Conservation (phyloP, 1,140 invertebrate species). For the Apis laboriosa region DNA sequence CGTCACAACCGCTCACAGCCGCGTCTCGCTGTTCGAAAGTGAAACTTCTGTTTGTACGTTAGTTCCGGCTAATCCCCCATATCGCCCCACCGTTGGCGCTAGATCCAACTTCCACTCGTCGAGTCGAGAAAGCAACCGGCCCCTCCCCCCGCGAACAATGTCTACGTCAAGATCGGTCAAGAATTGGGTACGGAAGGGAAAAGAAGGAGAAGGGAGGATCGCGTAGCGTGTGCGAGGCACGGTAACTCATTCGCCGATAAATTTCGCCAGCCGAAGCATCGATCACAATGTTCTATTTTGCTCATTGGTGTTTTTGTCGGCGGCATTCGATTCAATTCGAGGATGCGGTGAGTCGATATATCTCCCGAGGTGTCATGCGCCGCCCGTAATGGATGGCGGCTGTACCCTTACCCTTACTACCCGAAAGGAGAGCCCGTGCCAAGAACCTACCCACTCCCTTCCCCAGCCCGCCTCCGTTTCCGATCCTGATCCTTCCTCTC, state of each 20-base stretch:
- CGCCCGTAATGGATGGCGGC: constrained; percentile 79
- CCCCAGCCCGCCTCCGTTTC: constrained; percentile 59
- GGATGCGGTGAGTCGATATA: constrained; percentile 80
- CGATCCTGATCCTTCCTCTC: constrained; percentile 58
- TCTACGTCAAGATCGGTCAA: not conserved
- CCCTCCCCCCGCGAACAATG: no score
- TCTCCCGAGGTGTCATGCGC: constrained; percentile 79
- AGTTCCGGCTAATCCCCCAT: constrained; percentile 77
- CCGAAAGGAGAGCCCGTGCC: constrained; percentile 77
- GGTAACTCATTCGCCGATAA: constrained; percentile 80
- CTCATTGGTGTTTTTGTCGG: constrained; percentile 80
- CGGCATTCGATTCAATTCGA: constrained; percentile 80
- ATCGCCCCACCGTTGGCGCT: constrained; percentile 66
- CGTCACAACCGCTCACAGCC: constrained; percentile 67
- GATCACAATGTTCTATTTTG: constrained; percentile 80
- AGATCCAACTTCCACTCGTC: no score
- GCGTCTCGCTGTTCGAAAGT: constrained; percentile 74
- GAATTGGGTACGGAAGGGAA: not conserved
- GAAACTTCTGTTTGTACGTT: constrained; percentile 79
- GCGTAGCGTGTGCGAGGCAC: constrained; percentile 61
- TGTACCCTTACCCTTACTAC: constrained; percentile 77
- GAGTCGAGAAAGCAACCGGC: no score
- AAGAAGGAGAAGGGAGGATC: constrained; percentile 22
- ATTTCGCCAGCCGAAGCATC: constrained; percentile 76
- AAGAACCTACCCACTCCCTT: constrained; percentile 74